Evolutionary conservation across 1,140 invertebrate species (phyloP).

Genomic region (Leptinotarsa lineolata): DNA sequence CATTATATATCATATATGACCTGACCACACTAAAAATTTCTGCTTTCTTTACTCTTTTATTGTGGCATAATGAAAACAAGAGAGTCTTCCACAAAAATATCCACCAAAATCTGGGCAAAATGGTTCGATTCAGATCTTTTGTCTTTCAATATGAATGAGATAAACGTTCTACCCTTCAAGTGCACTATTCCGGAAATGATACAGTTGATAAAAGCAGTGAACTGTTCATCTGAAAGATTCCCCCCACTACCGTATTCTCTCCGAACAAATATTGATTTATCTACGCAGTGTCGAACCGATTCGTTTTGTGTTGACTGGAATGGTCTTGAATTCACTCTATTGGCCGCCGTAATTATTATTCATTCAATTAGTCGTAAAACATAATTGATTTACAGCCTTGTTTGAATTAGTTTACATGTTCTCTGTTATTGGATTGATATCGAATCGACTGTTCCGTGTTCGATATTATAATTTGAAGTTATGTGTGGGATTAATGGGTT

Average conservation of each 20-base stretch:
- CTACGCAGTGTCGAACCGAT: not conserved
- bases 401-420: constrained; percentile 23
- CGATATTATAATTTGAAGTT: constrained; percentile 27
- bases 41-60: no score
- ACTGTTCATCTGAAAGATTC: not conserved
- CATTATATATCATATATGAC: no score
- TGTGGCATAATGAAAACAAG: no score
- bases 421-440: constrained; percentile 13
- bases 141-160: no score
- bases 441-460: constrained; percentile 11
- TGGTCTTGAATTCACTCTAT: not conserved
- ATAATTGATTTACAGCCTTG: constrained; percentile 23
- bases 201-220: no score
- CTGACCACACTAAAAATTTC: no score
- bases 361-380: constrained; percentile 16
- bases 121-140: no score
- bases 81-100: no score
- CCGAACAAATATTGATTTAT: not conserved
- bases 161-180: no score
- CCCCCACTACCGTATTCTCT: not conserved
- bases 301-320: not conserved
- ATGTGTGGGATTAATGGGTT: constrained; percentile 21
- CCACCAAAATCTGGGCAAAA: no score
- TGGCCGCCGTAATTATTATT: constrained; percentile 8
- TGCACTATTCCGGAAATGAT: no score